phyloP scores from a whole-genome alignment of 2,888 invertebrate species.

The Ophonus ardosiacus region DNA sequence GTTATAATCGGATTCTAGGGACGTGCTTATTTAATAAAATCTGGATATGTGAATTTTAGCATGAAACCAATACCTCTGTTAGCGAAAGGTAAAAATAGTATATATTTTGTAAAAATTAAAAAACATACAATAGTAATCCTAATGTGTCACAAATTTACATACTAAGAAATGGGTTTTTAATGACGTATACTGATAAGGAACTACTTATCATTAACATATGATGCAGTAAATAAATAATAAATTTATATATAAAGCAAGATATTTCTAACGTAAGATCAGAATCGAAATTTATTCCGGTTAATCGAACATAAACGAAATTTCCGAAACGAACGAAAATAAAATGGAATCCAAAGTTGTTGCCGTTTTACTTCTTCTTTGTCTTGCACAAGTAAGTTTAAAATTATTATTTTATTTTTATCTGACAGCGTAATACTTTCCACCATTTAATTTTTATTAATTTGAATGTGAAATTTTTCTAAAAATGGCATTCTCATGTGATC shows the following conservation, averaged over 20 bases:
- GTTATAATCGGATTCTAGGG: too few relatives aligned
- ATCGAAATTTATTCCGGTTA: not conserved
- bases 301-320: conserved; percentile 35
- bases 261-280: not conserved
- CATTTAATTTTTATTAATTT: not conserved
- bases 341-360: conserved; percentile 50
- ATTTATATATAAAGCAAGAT: not conserved
- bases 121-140: not conserved
- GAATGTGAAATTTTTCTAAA: not conserved
- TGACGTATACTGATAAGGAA: not conserved
- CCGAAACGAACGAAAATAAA: conserved; percentile 46
- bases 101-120: not conserved
- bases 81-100: not conserved
- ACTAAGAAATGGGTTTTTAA: not conserved
- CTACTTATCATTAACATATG: not conserved
- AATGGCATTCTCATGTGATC: too few relatives aligned
- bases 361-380: conserved; percentile 17
- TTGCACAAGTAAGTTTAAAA: conserved; percentile 32
- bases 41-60: too few relatives aligned
- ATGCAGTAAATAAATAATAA: conserved; percentile 39
- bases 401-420: not conserved
- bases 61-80: too few relatives aligned
- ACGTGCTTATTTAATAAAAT: too few relatives aligned
- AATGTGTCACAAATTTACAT: not conserved
- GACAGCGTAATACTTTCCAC: too few relatives aligned